Percentiles rank a stretch among this genome's conserved stretches.
phyloP scores from a whole-genome alignment of 1,140 invertebrate species.

The Pararge aegeria region DNA sequence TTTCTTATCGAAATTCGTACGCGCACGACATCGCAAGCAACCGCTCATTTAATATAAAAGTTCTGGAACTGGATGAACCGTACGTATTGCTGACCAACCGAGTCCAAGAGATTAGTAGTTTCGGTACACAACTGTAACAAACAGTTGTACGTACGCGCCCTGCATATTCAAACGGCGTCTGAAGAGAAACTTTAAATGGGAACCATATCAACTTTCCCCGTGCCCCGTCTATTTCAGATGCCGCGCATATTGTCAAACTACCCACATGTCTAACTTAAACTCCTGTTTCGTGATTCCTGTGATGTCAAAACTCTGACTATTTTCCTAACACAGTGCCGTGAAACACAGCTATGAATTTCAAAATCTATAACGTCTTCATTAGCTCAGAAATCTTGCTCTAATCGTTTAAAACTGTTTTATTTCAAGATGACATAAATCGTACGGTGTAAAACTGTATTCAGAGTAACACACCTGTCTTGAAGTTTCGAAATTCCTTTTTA shows the following conservation, averaged over 20 bases:
- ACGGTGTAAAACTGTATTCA: no score
- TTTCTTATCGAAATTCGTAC: no score
- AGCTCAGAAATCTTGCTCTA: no score
- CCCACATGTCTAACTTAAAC: neutral
- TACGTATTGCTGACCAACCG: neutral
- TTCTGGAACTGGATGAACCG: neutral
- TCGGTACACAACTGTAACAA: constrained; percentile 21
- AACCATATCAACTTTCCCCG: constrained; percentile 17
- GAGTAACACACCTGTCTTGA: no score
- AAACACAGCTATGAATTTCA: no score
- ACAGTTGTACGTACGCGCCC: constrained; percentile 16
- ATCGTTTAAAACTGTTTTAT: no score
- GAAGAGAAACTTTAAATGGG: constrained; percentile 24
- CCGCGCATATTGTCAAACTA: neutral
- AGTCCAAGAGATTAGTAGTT: constrained; percentile 17
- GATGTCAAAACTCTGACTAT: no score
- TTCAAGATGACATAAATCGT: no score
- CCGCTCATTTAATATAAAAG: neutral
- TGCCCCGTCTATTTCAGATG: neutral
- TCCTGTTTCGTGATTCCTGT: neutral
- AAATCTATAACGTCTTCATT: no score
- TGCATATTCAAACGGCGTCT: constrained; percentile 22
- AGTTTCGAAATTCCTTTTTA: no score
- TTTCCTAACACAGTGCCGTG: no score
- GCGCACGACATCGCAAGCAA: no score